Base-by-base conservation (phyloP, 2,113 vertebrate genomes). In the Centropristis striata region DNA sequence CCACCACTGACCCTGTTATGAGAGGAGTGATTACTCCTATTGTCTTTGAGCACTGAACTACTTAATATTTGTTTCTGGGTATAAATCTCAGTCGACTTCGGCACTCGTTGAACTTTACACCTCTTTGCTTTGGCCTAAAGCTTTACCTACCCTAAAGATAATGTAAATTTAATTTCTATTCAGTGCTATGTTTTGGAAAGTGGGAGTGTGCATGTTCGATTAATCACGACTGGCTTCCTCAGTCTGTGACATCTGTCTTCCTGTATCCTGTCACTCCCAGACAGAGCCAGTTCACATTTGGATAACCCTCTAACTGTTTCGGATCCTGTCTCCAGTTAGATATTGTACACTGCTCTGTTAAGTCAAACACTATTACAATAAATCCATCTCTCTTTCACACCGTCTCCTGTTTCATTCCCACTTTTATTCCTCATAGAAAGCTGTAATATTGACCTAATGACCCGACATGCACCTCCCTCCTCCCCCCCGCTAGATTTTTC, bases 211-310 rank as follows among this genome's bases (percentile, higher is more conserved):
- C 15, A 25, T 42, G 68, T 85, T 81, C 20, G 1, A 74, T 90
- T 64, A 86, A 88, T 90, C 36, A 63, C 27, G 53, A 64, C 78
- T 46, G 32, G 77, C 68, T 90, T 90, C 88, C 90, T 89, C 77
- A 39, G 44, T 47, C 18, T 61, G 59, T 74, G 85, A 88, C 79
- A 76, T 87, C 64, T 83, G 65, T 84, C 78, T 92, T 91, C 88
- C 90, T 91, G 90, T 82, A 91, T 93, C 89, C 90, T 89, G 90
- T 77, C 89, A 85, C 78, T 88, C 67, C 70, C 65, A 65, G 39
- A 27, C 76, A 71, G n/a, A 85, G 47, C 47, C 55, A n/a, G 10
- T 77, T 75, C 75, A 82, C 80, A 59, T 88, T 55, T 76, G 72
- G 63, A 84, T 58, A 63, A 72, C 50, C 63, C 25, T 67, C 58